Percentiles rank a stretch among this genome's conserved stretches.
These are phyloP conservation scores for Catharus minimus DNA, from an alignment of 2,113 vertebrate species.

Conservation along the genomic window DNA sequence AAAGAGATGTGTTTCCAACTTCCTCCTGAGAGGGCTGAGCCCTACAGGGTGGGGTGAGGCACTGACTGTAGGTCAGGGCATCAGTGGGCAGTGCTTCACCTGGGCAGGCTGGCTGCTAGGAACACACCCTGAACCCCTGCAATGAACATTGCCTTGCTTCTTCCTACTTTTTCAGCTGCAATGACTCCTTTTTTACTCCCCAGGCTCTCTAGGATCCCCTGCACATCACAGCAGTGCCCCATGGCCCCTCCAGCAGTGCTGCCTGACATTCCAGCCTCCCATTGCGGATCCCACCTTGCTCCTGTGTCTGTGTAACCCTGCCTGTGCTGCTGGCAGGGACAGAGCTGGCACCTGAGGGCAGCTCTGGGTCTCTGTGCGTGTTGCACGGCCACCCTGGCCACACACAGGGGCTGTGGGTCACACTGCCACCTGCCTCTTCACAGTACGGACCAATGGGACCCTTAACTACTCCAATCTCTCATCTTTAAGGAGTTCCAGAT, in stretches of 20 bases:
- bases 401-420: accelerated
- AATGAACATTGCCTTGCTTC: accelerated
- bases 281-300: not conserved
- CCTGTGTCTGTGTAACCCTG: accelerated
- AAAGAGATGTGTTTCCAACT: not conserved
- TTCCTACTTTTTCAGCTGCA: not conserved
- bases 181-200: accelerated
- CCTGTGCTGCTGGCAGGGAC: accelerated
- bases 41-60: not conserved
- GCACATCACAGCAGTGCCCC: not conserved
- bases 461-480: not conserved
- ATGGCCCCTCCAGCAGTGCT: not conserved
- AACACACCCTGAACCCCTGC: not conserved
- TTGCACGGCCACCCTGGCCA: not conserved
- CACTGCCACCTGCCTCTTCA: not conserved
- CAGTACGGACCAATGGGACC: not conserved
- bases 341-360: not conserved
- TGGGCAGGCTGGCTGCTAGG: not conserved
- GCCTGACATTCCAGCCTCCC: not conserved
- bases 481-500: not conserved
- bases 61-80: no score
- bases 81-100: accelerated
- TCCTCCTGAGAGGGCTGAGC: not conserved
- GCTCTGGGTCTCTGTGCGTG: not conserved
- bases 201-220: not conserved